Evolutionary conservation across 2,113 vertebrate genomes (phyloP).

Genomic region (Rhea pennata): DNA sequence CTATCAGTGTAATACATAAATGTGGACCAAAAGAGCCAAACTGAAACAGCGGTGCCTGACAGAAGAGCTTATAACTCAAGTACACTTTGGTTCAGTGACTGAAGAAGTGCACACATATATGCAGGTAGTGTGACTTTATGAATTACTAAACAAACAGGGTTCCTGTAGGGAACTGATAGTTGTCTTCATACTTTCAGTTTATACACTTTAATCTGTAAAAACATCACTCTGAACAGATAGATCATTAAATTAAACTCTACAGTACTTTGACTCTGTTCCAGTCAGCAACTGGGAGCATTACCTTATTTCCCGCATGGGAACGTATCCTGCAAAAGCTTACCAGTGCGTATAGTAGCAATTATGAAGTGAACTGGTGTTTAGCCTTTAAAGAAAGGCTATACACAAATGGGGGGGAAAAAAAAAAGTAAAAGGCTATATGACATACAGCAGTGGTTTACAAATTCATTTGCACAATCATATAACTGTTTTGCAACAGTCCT

Average conservation of each 20-base stretch:
- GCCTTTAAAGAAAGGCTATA: neutral
- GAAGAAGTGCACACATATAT: accelerated
- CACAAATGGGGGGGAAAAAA: neutral
- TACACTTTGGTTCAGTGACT: neutral
- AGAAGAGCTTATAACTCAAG: neutral
- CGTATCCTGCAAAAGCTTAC: neutral
- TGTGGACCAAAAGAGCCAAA: neutral
- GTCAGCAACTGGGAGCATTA: neutral
- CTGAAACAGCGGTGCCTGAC: neutral
- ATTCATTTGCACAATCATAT: neutral
- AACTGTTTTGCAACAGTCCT: neutral
- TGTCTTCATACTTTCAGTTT: neutral
- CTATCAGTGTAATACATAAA: neutral
- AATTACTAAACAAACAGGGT: neutral
- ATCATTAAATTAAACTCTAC: neutral
- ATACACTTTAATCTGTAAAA: neutral
- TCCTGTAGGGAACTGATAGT: neutral
- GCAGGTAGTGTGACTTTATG: neutral
- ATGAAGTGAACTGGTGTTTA: neutral
- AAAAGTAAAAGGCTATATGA: neutral
- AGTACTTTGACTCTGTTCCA: neutral
- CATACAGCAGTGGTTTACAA: neutral
- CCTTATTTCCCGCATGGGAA: neutral
- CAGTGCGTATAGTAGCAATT: neutral
- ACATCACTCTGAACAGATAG: neutral